phyloP scores from a whole-genome alignment of 2,797 vertebrate species.

The Allobates femoralis region DNA sequence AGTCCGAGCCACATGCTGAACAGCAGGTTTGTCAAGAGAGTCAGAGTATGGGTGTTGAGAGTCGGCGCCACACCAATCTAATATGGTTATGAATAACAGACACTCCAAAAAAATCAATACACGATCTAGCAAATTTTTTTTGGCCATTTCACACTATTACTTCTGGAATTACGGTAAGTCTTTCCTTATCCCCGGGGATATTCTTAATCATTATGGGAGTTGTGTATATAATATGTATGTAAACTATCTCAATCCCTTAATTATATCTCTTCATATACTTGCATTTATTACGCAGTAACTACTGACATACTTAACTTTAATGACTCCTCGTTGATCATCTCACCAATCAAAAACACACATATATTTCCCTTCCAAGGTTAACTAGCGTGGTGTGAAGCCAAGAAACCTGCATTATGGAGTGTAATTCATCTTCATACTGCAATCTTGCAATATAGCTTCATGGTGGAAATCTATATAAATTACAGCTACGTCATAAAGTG shows the following conservation, averaged over 20 bases:
- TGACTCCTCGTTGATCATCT: not conserved
- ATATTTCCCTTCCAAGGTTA: constrained; percentile 17
- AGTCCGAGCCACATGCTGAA: no score
- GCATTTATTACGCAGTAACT: not conserved
- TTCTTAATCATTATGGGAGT: not conserved
- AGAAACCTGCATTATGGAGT: constrained; percentile 1
- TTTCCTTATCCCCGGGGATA: not conserved
- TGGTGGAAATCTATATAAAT: not conserved
- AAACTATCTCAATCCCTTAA: not conserved
- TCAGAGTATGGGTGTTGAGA: no score
- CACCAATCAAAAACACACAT: not conserved
- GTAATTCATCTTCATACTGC: constrained; percentile 1
- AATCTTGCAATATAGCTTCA: not conserved
- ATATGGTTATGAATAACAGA: no score
- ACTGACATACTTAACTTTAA: constrained; percentile 3
- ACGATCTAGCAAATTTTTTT: not conserved
- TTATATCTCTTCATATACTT: not conserved
- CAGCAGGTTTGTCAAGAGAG: no score
- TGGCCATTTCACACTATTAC: not conserved
- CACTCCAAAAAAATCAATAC: no score
- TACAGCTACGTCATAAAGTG: not conserved
- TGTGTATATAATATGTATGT: not conserved
- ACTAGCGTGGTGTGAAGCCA: not conserved
- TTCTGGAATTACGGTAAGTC: not conserved
- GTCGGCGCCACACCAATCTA: no score